Conservation (phyloP, 1,140 invertebrate genomes). For the Platorchestia sp. region DNA sequence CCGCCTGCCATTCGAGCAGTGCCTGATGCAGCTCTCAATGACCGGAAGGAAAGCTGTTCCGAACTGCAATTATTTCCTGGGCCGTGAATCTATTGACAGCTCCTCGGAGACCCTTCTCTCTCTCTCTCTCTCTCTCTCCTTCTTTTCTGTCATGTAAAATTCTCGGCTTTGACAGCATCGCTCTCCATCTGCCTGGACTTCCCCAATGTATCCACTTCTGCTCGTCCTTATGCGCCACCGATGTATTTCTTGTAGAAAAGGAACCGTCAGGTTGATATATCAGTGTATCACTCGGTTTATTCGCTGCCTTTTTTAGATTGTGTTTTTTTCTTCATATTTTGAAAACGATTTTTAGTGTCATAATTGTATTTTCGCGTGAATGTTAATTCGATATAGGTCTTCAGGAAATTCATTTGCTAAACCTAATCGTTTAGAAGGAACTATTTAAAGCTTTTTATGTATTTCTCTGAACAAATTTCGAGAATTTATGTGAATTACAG, state of each 20-base stretch:
- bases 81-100: constrained; percentile 11
- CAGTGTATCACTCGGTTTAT: not conserved
- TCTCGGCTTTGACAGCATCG: not conserved
- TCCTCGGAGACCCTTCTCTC: not conserved
- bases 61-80: constrained; percentile 46
- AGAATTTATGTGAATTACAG: not conserved
- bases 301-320: not conserved
- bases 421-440: too few relatives aligned
- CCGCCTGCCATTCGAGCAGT: not conserved
- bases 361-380: too few relatives aligned
- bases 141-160: not conserved
- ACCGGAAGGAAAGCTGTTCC: constrained; percentile 14
- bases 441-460: too few relatives aligned
- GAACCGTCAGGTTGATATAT: not conserved
- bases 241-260: not conserved
- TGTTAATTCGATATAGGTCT: too few relatives aligned
- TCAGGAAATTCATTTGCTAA: too few relatives aligned
- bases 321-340: not conserved
- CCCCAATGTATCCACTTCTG: not conserved
- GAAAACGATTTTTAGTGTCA: not conserved
- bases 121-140: not conserved
- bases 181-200: not conserved
- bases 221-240: not conserved
- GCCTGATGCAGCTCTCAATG: constrained; percentile 13
- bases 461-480: not conserved